Evolutionary conservation across 1,140 invertebrate species (phyloP).

Genomic region (Melitaea cinxia): DNA sequence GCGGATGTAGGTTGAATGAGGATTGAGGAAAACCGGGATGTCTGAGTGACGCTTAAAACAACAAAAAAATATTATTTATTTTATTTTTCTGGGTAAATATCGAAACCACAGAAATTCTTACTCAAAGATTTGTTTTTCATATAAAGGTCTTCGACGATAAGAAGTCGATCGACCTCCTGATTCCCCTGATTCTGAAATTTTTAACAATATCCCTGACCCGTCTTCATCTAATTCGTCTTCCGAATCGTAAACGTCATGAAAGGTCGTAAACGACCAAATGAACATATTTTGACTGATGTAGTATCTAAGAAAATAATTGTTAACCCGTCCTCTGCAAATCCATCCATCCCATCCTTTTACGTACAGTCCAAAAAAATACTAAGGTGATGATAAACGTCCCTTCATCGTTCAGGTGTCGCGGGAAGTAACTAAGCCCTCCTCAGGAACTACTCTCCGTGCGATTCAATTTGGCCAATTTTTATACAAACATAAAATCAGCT

Average conservation of each 20-base stretch:
- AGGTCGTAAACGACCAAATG: background rate
- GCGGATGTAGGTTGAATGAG: too few relatives aligned
- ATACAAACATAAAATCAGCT: background rate
- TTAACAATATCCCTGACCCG: too few relatives aligned
- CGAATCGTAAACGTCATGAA: too few relatives aligned
- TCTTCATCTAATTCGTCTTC: background rate
- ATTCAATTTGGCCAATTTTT: background rate
- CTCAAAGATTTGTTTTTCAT: too few relatives aligned
- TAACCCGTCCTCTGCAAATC: background rate
- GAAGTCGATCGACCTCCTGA: background rate
- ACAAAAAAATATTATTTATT: too few relatives aligned
- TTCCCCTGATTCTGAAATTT: background rate
- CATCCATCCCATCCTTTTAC: background rate
- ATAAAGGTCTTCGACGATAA: background rate
- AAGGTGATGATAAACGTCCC: background rate
- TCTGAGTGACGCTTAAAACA: too few relatives aligned
- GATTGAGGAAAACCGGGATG: too few relatives aligned
- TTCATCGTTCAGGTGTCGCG: background rate
- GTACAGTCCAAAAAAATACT: background rate
- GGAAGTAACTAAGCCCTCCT: background rate
- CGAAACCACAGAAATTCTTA: too few relatives aligned
- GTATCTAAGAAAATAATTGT: background rate
- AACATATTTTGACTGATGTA: background rate
- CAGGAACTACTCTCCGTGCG: background rate
- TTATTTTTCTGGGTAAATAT: too few relatives aligned